Percentiles rank a stretch among this genome's conserved stretches.
Evolutionary conservation across 2,797 vertebrate species (phyloP).

Genomic region (Ambastaia sidthimunki): DNA sequence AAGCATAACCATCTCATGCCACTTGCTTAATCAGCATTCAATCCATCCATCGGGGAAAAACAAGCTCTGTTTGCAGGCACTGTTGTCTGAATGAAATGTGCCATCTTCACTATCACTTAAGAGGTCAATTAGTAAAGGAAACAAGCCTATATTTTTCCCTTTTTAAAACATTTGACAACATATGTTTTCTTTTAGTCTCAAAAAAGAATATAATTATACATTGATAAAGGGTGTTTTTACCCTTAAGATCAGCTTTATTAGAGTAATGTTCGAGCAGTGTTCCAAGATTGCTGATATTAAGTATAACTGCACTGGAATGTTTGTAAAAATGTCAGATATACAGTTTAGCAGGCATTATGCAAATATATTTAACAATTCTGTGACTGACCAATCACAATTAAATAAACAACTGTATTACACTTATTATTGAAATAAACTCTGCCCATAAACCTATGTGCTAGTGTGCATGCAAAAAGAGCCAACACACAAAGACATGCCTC

Average conservation of each 20-base stretch:
- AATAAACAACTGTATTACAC: not conserved
- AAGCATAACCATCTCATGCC: constrained; percentile 46
- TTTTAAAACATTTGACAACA: not conserved
- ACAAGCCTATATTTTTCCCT: not conserved
- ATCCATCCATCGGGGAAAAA: constrained; percentile 9
- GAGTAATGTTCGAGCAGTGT: not conserved
- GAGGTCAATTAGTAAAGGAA: not conserved
- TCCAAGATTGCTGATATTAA: not conserved
- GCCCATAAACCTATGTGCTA: not conserved
- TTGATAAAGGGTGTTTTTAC: too few relatives aligned
- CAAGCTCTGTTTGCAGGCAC: not conserved
- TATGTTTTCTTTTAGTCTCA: not conserved
- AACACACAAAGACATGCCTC: not conserved
- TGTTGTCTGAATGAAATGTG: constrained; percentile 25
- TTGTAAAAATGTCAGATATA: not conserved
- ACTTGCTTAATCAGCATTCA: constrained; percentile 44
- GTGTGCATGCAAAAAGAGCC: not conserved
- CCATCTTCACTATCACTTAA: not conserved
- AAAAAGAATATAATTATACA: not conserved
- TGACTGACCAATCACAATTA: not conserved
- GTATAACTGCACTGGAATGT: not conserved
- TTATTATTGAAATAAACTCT: not conserved
- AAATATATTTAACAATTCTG: not conserved
- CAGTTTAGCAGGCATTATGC: not conserved
- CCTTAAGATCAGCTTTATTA: not conserved